Conservation (phyloP, 2,888 invertebrate genomes). For the Polietes domitor region DNA sequence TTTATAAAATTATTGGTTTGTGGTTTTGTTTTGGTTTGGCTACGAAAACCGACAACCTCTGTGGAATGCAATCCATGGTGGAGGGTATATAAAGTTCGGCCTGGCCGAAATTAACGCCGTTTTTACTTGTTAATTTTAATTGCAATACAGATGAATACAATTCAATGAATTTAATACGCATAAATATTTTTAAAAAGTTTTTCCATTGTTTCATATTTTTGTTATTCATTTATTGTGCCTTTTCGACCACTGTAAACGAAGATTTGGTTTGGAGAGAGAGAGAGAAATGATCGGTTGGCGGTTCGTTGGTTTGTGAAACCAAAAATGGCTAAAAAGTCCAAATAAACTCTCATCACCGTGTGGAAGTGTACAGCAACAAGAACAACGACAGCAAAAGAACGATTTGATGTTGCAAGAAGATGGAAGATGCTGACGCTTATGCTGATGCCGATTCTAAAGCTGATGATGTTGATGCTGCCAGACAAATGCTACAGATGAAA, state of each 20-base stretch:
- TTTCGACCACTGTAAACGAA: conserved; percentile 45
- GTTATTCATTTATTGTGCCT: too few species aligned
- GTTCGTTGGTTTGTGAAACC: conserved; percentile 58
- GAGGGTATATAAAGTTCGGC: too few species aligned
- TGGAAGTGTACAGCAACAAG: conserved; percentile 37
- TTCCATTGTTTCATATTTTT: too few species aligned
- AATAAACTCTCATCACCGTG: conserved; percentile 27
- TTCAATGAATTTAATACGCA: too few species aligned
- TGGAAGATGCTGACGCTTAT: conserved; percentile 13
- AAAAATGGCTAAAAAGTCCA: conserved; percentile 59
- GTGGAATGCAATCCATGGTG: too few species aligned
- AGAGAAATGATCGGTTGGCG: conserved; percentile 42
- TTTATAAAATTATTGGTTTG: too few species aligned
- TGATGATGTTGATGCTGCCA: conserved; percentile 66
- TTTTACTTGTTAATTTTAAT: too few species aligned
- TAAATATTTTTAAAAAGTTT: too few species aligned
- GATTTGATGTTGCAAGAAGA: conserved; percentile 53
- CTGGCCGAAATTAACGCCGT: too few species aligned
- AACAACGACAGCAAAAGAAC: conserved; percentile 54
- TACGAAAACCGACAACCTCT: too few species aligned
- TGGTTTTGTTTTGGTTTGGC: too few species aligned
- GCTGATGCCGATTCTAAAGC: conserved; percentile 41
- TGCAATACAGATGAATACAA: too few species aligned
- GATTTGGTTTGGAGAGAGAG: neutral
- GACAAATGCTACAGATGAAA: conserved; percentile 67